These are phyloP conservation scores for Temnothorax ravouxi DNA, from an alignment of 2,888 invertebrate species.

Conservation along the genomic window DNA sequence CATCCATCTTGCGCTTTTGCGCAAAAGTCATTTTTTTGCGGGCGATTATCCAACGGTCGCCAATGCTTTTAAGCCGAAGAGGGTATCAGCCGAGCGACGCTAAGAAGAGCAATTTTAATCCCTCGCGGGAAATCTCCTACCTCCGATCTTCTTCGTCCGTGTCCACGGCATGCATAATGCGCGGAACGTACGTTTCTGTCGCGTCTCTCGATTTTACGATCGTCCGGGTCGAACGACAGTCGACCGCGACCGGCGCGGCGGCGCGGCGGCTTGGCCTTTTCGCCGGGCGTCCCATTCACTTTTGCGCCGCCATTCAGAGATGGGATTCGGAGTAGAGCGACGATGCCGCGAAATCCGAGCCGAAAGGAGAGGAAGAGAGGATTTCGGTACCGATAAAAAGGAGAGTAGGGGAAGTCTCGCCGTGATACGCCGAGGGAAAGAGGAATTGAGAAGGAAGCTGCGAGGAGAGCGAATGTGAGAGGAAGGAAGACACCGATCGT, in stretches of 20 bases:
- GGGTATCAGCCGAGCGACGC: constrained; percentile 19
- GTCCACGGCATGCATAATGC: constrained; percentile 1
- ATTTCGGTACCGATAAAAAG: background rate
- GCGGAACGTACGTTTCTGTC: constrained; percentile 59
- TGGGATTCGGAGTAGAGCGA: constrained; percentile 48
- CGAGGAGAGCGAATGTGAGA: constrained; percentile 41
- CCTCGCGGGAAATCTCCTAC: constrained; percentile 13
- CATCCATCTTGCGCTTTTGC: constrained; percentile 5
- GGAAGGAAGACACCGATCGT: constrained; percentile 73
- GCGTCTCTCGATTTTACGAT: constrained; percentile 67
- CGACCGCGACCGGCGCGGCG: constrained; percentile 6
- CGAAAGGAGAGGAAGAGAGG: constrained; percentile 40
- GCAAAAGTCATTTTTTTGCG: constrained; percentile 24
- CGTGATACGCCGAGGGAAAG: constrained; percentile 28
- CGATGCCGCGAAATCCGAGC: constrained; percentile 65
- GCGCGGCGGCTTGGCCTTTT: constrained; percentile 50
- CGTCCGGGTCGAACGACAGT: constrained; percentile 44
- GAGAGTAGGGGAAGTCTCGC: background rate
- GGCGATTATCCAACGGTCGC: constrained; percentile 26
- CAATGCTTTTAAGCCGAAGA: constrained; percentile 30
- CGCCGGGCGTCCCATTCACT: constrained; percentile 77
- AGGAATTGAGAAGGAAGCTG: constrained; percentile 2
- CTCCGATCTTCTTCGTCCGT: background rate
- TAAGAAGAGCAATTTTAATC: constrained; percentile 37
- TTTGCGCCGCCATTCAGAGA: constrained; percentile 80